Evolutionary conservation across 2,113 vertebrate genomes (phyloP).

Genomic region (Nothobranchius kuhntae): DNA sequence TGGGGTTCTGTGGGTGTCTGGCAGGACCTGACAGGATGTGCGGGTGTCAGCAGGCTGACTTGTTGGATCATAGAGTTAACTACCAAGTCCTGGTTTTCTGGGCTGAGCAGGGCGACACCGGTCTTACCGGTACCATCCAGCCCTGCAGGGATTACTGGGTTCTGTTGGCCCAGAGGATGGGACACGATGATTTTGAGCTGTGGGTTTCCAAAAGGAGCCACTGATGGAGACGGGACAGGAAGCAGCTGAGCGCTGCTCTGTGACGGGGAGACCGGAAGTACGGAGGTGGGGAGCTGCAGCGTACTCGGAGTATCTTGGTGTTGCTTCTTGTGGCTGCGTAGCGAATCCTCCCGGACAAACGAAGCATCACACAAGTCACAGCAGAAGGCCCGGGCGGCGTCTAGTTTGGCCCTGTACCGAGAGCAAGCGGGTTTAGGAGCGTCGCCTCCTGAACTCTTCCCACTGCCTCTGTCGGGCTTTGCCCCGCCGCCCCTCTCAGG

Average conservation of each 20-base stretch:
- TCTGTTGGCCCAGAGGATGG: constrained; percentile 79
- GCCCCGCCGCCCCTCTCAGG: constrained; percentile 60
- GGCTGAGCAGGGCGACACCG: constrained; percentile 73
- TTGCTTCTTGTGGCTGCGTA: constrained; percentile 93
- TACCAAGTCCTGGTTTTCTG: constrained; percentile 78
- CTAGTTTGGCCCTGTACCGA: constrained; percentile 87
- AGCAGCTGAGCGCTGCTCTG: constrained; percentile 66
- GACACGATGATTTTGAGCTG: constrained; percentile 90
- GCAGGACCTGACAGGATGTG: constrained; percentile 71
- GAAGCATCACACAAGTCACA: constrained; percentile 89
- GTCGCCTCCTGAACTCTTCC: constrained; percentile 56
- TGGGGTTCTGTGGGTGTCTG: constrained; percentile 71
- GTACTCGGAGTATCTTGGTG: constrained; percentile 79
- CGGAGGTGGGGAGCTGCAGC: constrained; percentile 69
- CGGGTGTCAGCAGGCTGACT: constrained; percentile 85
- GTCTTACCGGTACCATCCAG: constrained; percentile 49
- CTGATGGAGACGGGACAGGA: constrained; percentile 65
- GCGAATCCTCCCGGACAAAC: constrained; percentile 93
- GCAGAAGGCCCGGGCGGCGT: constrained; percentile 88
- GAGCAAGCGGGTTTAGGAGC: constrained; percentile 75
- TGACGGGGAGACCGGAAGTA: constrained; percentile 37
- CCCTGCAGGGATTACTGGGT: constrained; percentile 68
- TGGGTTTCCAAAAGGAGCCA: constrained; percentile 76
- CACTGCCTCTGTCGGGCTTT: constrained; percentile 19
- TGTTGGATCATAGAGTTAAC: constrained; percentile 89